Conservation (phyloP, 2,888 invertebrate genomes). For the Acanthococcus lagerstroemiae region DNA sequence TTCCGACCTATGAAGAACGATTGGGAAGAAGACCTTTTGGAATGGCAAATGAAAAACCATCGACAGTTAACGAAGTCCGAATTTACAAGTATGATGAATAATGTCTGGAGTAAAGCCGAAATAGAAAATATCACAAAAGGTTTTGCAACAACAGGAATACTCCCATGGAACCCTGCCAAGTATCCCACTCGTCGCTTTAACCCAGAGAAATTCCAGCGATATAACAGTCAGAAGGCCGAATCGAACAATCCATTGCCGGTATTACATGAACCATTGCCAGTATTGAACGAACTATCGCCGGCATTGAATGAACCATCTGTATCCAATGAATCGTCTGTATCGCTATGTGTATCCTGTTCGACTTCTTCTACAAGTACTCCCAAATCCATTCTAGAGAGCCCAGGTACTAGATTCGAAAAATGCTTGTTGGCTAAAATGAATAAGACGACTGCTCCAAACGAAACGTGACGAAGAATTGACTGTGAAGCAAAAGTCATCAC, state of each 20-base stretch:
- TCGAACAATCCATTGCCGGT: background rate
- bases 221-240: background rate
- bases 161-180: background rate
- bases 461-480: background rate
- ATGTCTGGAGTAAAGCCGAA: background rate
- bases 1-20: background rate
- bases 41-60: background rate
- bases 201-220: background rate
- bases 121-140: background rate
- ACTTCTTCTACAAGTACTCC: background rate
- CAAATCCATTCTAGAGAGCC: background rate
- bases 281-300: too few species aligned
- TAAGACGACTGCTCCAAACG: background rate
- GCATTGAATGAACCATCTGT: too few species aligned
- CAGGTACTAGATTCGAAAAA: background rate
- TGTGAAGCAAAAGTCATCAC: background rate
- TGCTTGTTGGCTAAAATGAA: background rate
- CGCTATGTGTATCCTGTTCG: too few species aligned
- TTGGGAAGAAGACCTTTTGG: background rate
- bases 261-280: too few species aligned
- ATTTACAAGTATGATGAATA: background rate
- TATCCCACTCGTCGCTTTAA: background rate
- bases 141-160: background rate
- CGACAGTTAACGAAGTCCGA: background rate
- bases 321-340: too few species aligned